Percentiles rank a stretch among this genome's conserved stretches.
These are phyloP conservation scores for Bufo gargarizans DNA, from an alignment of 2,113 vertebrate genomes.

Conservation along the genomic window DNA sequence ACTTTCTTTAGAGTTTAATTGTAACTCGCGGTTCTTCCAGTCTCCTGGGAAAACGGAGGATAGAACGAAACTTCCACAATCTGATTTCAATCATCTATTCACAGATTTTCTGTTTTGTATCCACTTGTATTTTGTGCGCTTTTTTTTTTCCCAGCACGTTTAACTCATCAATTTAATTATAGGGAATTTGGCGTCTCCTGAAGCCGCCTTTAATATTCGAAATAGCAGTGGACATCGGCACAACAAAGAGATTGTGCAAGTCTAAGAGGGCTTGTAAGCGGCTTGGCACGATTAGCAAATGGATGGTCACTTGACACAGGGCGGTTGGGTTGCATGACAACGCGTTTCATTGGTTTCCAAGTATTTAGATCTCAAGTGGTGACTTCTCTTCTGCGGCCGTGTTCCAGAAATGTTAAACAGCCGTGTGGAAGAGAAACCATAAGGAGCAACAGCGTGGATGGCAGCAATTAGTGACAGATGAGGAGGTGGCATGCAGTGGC, in stretches of 20 bases:
- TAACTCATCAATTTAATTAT: slow-evolving; percentile 1
- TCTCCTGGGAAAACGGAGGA: slow-evolving; percentile 59
- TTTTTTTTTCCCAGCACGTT: background rate
- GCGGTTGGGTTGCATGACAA: background rate
- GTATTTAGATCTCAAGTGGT: slow-evolving; percentile 23
- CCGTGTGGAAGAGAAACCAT: background rate
- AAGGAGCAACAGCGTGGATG: background rate
- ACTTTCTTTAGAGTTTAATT: slow-evolving; percentile 70
- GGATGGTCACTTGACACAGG: slow-evolving; percentile 36
- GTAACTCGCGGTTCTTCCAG: slow-evolving; percentile 67
- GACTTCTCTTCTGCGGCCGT: background rate
- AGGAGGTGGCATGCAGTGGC: too few species aligned
- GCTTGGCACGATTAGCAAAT: background rate
- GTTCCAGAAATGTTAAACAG: slow-evolving; percentile 10
- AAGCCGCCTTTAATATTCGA: background rate
- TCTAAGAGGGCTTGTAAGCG: slow-evolving; percentile 14
- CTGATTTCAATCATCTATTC: slow-evolving; percentile 6
- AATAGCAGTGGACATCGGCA: background rate
- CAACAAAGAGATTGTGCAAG: background rate
- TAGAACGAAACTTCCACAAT: background rate
- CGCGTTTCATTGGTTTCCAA: background rate
- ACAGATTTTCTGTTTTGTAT: slow-evolving; percentile 10
- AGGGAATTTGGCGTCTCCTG: background rate
- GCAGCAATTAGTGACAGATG: background rate
- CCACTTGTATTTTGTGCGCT: slow-evolving; percentile 4